Conservation (phyloP, 2,113 vertebrate genomes). For the Daboia siamensis region DNA sequence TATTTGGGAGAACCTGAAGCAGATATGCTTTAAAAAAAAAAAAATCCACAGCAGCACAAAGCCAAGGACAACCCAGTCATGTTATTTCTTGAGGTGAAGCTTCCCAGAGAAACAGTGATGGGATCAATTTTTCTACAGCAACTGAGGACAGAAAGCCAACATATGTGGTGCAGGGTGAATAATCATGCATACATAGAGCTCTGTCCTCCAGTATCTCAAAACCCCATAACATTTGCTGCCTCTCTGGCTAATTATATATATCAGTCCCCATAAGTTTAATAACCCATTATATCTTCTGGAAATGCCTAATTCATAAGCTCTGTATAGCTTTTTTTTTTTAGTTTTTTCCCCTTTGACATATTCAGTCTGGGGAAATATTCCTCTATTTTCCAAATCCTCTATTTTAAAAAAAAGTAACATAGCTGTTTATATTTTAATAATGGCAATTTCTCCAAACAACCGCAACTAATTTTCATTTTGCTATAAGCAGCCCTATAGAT, state of each 20-base stretch:
- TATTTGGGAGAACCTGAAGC: background rate
- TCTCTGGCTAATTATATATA: background rate
- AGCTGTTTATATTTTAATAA: background rate
- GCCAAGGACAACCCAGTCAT: background rate
- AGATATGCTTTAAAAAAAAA: background rate
- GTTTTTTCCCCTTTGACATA: background rate
- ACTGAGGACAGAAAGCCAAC: background rate
- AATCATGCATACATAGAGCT: background rate
- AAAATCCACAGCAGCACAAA: background rate
- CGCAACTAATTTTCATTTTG: background rate
- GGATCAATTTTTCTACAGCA: background rate
- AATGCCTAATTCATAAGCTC: too few relatives aligned
- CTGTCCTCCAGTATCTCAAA: background rate
- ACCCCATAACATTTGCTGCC: background rate
- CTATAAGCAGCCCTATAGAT: background rate
- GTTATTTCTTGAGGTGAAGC: background rate
- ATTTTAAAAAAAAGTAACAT: background rate
- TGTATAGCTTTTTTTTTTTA: too few relatives aligned
- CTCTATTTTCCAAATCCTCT: background rate
- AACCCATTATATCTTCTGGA: background rate
- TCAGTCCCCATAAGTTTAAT: background rate
- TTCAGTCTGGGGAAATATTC: background rate
- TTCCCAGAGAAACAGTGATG: background rate
- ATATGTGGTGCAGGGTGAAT: background rate
- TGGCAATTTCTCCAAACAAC: background rate